phyloP scores from a whole-genome alignment of 2,888 invertebrate species.

The Dasysyrphus albostriatus region DNA sequence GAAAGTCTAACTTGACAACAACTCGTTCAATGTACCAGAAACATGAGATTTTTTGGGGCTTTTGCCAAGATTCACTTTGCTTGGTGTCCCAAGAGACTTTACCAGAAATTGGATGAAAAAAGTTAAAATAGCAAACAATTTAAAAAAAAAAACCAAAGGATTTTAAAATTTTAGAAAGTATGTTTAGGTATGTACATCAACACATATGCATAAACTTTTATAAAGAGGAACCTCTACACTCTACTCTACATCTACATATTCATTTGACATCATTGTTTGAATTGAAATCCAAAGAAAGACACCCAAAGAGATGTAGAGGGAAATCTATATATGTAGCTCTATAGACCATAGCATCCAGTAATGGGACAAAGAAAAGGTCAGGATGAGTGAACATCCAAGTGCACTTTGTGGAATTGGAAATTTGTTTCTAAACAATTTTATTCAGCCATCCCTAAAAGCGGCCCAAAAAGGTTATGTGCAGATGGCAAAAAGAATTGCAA shows the following conservation, averaged over 20 bases:
- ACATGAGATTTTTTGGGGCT: constrained; percentile 64
- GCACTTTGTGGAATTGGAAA: constrained; percentile 72
- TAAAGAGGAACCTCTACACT: background rate
- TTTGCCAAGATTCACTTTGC: constrained; percentile 69
- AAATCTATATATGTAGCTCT: background rate
- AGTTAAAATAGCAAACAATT: constrained; percentile 65
- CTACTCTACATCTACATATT: too few relatives aligned
- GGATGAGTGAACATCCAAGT: constrained; percentile 55
- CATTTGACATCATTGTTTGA: constrained; percentile 36
- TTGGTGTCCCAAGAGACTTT: constrained; percentile 23
- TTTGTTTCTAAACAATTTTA: constrained; percentile 56
- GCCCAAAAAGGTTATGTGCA: constrained; percentile 39
- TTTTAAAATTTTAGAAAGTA: background rate
- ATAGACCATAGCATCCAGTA: constrained; percentile 11
- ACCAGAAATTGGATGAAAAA: constrained; percentile 53
- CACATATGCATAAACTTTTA: background rate
- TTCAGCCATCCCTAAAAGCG: constrained; percentile 38
- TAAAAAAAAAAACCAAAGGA: constrained; percentile 41
- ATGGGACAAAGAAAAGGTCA: constrained; percentile 33
- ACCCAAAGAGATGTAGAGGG: background rate
- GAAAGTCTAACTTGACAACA: constrained; percentile 30
- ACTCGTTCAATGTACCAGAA: constrained; percentile 48
- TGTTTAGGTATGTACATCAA: background rate
- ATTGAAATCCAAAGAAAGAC: constrained; percentile 23
- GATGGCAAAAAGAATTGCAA: constrained; percentile 5